Percentiles rank a stretch among this genome's conserved stretches.
These are phyloP conservation scores for Serrognathus titanus DNA, from an alignment of 2,888 invertebrate species.

Conservation along the genomic window DNA sequence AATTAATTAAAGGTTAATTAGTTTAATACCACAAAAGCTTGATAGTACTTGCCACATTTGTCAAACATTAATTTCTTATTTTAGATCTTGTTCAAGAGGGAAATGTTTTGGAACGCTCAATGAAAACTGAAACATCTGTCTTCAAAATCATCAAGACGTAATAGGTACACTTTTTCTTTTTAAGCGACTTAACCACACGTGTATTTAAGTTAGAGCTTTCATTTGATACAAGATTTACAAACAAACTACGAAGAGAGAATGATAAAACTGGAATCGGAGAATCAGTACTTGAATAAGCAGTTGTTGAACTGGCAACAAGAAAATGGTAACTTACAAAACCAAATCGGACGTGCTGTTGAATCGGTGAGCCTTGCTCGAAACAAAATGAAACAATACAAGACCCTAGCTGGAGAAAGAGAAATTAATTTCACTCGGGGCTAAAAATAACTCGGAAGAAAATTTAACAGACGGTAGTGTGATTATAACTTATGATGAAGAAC, in stretches of 20 bases:
- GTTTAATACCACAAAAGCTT: too few relatives aligned
- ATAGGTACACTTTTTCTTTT: neutral
- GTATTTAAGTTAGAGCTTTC: neutral
- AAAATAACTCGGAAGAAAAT: constrained; percentile 12
- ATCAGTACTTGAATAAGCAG: constrained; percentile 39
- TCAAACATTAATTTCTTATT: too few relatives aligned
- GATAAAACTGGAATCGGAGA: constrained; percentile 37
- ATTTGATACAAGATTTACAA: neutral
- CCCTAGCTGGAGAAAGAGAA: constrained; percentile 73
- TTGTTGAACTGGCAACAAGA: constrained; percentile 42
- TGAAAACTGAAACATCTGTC: neutral
- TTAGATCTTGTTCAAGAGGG: too few relatives aligned
- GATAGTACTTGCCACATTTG: too few relatives aligned
- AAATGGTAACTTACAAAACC: constrained; percentile 37
- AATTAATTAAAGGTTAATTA: too few relatives aligned
- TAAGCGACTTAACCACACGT: neutral
- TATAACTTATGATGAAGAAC: constrained; percentile 37
- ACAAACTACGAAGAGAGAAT: constrained; percentile 36
- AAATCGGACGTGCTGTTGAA: constrained; percentile 39
- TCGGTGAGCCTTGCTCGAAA: constrained; percentile 35
- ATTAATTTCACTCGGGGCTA: constrained; percentile 53
- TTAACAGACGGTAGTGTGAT: constrained; percentile 30
- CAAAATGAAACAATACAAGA: constrained; percentile 73
- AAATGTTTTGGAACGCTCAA: neutral
- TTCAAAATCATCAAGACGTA: neutral